Conservation (phyloP, 2,113 vertebrate species). For the Vulpes vulpes region DNA sequence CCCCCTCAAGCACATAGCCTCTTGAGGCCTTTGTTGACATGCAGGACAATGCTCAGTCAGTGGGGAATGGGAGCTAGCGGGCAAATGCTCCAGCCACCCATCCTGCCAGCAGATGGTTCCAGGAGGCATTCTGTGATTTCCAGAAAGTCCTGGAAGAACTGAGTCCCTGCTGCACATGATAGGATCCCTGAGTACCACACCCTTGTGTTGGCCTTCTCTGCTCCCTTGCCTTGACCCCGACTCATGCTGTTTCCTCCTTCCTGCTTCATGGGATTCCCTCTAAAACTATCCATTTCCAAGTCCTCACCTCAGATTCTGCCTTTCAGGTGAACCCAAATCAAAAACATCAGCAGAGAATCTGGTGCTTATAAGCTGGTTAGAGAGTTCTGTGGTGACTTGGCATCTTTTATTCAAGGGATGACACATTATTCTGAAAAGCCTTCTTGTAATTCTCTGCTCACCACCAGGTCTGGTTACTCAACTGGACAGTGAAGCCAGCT, state of each 20-base stretch:
- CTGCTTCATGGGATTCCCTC: neutral
- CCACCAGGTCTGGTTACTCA: neutral
- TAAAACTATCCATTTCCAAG: neutral
- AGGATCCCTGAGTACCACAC: neutral
- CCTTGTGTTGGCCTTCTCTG: neutral
- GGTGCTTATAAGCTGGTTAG: neutral
- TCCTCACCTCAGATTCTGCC: neutral
- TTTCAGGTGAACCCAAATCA: constrained; percentile 26
- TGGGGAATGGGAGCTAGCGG: neutral
- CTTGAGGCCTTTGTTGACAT: neutral
- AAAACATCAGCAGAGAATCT: constrained; percentile 48
- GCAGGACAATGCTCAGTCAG: neutral
- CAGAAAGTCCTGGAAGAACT: neutral
- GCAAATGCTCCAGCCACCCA: neutral
- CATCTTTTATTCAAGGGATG: constrained; percentile 38
- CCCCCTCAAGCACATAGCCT: neutral
- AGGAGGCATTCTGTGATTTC: neutral
- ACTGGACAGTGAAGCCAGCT: neutral
- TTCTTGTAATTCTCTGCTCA: neutral
- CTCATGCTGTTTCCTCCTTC: neutral
- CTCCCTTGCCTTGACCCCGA: neutral
- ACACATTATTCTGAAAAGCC: neutral
- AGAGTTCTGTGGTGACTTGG: neutral
- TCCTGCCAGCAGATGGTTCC: neutral
- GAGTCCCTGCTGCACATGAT: neutral